Evolutionary conservation across 2,113 vertebrate species (phyloP).

Genomic region (Dasyurus viverrinus): DNA sequence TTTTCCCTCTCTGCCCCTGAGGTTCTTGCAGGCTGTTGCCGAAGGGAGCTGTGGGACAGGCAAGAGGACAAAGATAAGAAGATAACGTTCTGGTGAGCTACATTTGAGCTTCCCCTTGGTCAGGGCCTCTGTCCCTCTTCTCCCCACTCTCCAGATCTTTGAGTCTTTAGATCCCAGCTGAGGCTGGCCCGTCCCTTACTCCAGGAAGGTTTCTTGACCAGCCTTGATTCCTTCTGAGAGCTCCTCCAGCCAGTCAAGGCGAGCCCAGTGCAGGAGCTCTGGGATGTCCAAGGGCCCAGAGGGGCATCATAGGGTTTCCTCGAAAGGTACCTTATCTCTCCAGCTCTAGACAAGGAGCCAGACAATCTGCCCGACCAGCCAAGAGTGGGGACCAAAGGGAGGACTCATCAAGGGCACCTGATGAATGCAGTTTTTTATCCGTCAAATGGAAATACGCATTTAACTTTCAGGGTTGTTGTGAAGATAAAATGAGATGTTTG

Average conservation of each 20-base stretch:
- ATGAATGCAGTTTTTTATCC: neutral
- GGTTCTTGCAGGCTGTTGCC: neutral
- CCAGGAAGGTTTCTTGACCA: neutral
- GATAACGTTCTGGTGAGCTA: neutral
- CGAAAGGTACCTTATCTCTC: neutral
- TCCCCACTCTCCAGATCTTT: neutral
- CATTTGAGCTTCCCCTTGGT: neutral
- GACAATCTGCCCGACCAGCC: neutral
- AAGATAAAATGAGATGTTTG: neutral
- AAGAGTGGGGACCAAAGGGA: neutral
- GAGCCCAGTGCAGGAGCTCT: neutral
- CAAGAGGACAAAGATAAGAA: neutral
- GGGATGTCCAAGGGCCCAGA: neutral
- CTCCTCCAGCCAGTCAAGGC: neutral
- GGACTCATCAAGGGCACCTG: neutral
- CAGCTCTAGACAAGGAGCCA: neutral
- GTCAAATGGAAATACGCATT: neutral
- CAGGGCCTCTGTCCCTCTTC: neutral
- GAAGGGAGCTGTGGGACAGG: neutral
- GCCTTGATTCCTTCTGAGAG: neutral
- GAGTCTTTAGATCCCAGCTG: neutral
- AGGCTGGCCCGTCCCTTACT: neutral
- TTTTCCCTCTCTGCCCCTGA: neutral
- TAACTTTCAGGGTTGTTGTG: neutral
- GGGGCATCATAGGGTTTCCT: neutral